These are phyloP conservation scores for Dasypolia templi DNA, from an alignment of 2,888 invertebrate species.

Conservation along the genomic window DNA sequence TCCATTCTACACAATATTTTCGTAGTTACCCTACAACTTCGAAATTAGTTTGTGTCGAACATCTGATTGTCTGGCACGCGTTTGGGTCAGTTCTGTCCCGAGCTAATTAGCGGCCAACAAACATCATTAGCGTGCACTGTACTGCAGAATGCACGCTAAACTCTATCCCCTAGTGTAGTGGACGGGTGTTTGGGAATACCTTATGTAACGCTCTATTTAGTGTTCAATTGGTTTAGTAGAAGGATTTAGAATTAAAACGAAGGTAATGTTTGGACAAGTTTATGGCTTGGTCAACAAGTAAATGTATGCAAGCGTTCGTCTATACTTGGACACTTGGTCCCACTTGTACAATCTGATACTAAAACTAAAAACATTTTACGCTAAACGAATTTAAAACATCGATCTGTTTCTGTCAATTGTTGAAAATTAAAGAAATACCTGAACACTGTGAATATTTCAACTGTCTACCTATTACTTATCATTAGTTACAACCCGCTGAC, in stretches of 20 bases:
- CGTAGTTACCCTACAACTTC: conserved; percentile 43
- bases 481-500: too few relatives aligned
- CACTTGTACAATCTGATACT: too few relatives aligned
- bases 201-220: conserved; percentile 46
- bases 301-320: too few relatives aligned
- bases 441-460: too few relatives aligned
- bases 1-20: neutral
- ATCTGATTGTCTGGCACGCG: conserved; percentile 72
- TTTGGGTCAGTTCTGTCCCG: conserved; percentile 63
- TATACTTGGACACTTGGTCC: too few relatives aligned
- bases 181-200: conserved; percentile 53
- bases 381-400: too few relatives aligned
- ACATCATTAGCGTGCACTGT: conserved; percentile 62
- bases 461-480: too few relatives aligned
- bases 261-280: conserved; percentile 16
- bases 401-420: too few relatives aligned
- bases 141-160: conserved; percentile 51
- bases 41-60: conserved; percentile 74
- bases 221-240: conserved; percentile 7
- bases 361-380: too few relatives aligned
- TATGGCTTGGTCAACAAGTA: too few relatives aligned
- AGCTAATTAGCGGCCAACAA: conserved; percentile 64
- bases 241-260: conserved; percentile 38
- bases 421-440: too few relatives aligned
- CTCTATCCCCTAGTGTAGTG: conserved; percentile 37